Percentiles rank a stretch among this genome's conserved stretches.
Conservation (phyloP, 1,140 invertebrate genomes). For the Rhyacophila brunnea region DNA sequence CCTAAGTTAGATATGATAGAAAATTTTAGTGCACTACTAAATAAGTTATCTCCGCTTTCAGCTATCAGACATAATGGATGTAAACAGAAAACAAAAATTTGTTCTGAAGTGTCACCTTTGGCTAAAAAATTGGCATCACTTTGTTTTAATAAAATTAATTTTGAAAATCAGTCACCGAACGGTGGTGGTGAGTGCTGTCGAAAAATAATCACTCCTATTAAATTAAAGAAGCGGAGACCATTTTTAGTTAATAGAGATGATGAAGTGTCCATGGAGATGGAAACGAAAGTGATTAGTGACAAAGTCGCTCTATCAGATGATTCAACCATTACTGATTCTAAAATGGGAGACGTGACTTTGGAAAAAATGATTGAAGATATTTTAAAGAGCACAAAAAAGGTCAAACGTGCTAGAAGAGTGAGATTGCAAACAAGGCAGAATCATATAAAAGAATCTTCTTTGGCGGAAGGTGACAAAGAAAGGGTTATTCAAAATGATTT, state of each 20-base stretch:
- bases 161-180: constrained; percentile 17
- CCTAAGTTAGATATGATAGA: constrained; percentile 24
- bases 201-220: background rate
- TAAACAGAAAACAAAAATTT: constrained; percentile 23
- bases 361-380: constrained; percentile 36
- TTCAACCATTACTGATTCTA: constrained; percentile 31
- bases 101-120: constrained; percentile 32
- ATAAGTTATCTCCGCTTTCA: constrained; percentile 32
- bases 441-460: too few relatives aligned
- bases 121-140: constrained; percentile 29
- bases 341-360: constrained; percentile 33
- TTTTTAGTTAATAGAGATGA: constrained; percentile 20
- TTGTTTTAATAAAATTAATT: constrained; percentile 30
- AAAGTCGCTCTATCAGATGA: constrained; percentile 8
- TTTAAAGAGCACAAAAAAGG: constrained; percentile 33
- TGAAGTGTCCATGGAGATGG: constrained; percentile 28
- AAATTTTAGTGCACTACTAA: constrained; percentile 26
- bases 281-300: constrained; percentile 31
- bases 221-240: constrained; percentile 10
- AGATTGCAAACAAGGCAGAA: constrained; percentile 10
- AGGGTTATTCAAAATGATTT: too few relatives aligned
- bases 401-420: constrained; percentile 26
- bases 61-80: constrained; percentile 26
- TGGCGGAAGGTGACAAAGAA: too few relatives aligned
- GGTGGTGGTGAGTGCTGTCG: background rate